phyloP scores from a whole-genome alignment of 2,888 invertebrate species.

The Pardosa pseudoannulata region DNA sequence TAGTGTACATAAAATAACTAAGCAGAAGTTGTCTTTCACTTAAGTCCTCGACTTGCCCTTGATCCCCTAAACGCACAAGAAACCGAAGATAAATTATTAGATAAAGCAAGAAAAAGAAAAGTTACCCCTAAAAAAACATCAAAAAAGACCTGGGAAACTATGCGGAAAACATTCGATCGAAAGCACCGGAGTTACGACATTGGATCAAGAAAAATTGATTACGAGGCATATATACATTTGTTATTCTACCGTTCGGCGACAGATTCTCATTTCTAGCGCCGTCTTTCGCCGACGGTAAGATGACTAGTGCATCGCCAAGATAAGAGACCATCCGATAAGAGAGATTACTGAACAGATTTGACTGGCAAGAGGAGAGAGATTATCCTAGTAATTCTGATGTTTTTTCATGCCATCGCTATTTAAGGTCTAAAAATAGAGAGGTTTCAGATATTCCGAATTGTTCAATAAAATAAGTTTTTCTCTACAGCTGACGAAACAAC shows the following conservation, averaged over 20 bases:
- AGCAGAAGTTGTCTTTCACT: not conserved
- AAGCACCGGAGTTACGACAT: not conserved
- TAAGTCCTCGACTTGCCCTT: not conserved
- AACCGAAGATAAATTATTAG: not conserved
- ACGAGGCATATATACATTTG: slow-evolving; percentile 29
- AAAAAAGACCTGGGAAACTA: not conserved
- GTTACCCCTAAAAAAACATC: not conserved
- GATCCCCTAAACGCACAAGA: not conserved
- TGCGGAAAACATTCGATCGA: not conserved
- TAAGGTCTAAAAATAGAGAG: too few relatives aligned
- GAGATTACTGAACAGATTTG: not conserved
- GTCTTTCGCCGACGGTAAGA: not conserved
- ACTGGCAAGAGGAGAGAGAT: not conserved
- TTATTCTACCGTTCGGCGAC: slow-evolving; percentile 38
- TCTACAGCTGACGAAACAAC: too few relatives aligned
- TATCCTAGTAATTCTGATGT: not conserved
- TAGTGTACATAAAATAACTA: too few relatives aligned
- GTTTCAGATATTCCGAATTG: too few relatives aligned
- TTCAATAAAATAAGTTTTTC: too few relatives aligned
- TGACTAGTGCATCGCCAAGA: not conserved
- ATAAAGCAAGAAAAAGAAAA: not conserved
- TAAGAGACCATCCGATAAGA: not conserved
- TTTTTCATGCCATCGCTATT: too few relatives aligned
- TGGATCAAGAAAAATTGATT: not conserved
- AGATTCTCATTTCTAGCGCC: slow-evolving; percentile 9